Base-by-base conservation (phyloP, 2,113 vertebrate species). In the Tachuris rubrigastra region DNA sequence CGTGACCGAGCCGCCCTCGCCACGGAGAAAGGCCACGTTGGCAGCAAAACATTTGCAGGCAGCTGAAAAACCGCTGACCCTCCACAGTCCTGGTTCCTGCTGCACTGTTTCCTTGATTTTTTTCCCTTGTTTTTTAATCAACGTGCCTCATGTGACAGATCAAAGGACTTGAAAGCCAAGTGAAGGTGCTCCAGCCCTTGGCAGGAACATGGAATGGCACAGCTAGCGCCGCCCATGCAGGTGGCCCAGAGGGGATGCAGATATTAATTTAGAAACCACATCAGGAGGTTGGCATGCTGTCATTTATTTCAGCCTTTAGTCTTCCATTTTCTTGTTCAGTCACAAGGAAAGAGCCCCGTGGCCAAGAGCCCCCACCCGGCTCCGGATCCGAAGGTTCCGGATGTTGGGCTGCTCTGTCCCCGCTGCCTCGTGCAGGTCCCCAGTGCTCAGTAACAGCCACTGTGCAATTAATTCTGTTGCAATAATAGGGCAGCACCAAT, bases 401-500 rank as follows among this genome's bases (percentile, higher is more conserved):
- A 55, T 27, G 24, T 7, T 83, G 2, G 9, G 67, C 87, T 58
- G 22, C 33, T 90, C 44, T 2, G 4, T 23, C 81, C 91, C 52
- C 24, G 8, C 69, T 53, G 77, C 63, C 55, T 80, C 27, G 33
- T 62, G 50, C 60, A 55, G 63, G 50, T 96, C 87, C 82, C 55
- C n/a, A 11, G 63, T 14, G 68, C 87, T 93, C 16, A 49, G 58
- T 5, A 71, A 89, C 6, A 82, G 69, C 46, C 68, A 33, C 75
- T 12, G 1, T 55, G 47, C 95, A 96, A 95, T 95, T 95, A 96
- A 93, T 93, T 81, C 81, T 72, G 6, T 35, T 87, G 87, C 93
- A 94, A 41, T 96, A 95, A 94, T 62, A 90, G 67, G 74, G 82
- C 91, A 91, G 89, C 81, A 87, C 85, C 88, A 91, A 93, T 97